Evolutionary conservation across 2,113 vertebrate genomes (phyloP), one percentile per base, ranked within the genome.

Genomic region (Ahaetulla prasina): DNA sequence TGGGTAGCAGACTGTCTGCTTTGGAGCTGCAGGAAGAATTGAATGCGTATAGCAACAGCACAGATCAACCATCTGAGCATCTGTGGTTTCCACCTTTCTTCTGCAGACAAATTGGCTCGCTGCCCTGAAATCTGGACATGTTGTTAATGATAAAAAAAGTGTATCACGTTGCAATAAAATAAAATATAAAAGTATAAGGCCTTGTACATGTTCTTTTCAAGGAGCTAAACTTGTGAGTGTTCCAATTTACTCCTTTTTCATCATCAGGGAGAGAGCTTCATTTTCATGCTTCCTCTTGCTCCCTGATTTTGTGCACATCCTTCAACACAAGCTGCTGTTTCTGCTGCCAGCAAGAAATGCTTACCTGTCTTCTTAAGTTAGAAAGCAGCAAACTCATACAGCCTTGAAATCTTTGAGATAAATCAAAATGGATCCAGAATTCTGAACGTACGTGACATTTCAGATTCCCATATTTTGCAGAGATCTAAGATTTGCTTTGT

Each of bases 31-130:
- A 2, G 92, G 39, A 27, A 74, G 7, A 14, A 0, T 22, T 8
- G 49, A 55, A 52, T 74, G 47, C 0, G 55, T 47, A 20, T 63
- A 89, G 89, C 55, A 12, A 25, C 23, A 20, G 47, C 47, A 12
- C 23, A 49, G 53, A 27, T 0, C 50, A 2, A 0, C 27, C 55
- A 60, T 45, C 47, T 55, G 10, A 4, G 50, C 57, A 80, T 63
- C 88, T 1, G 4, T 2, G 1, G 74, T 91, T 57, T 87, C 80
- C 23, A 86, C 55, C 88, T 89, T 85, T 88, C 27, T 89, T 91
- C 55, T 91, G 90, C 80, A 27, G 9, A 43, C 53, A 4, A 12
- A n/a, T 55, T 55, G 89, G 45, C 91, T 91, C 95, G 92, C 92
- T n/a, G 52, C 0, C 0, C 18, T 54, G 3, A 54, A 91, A 50